Conservation (phyloP, 2,888 invertebrate genomes). For the Drepanosiphum platanoidis region DNA sequence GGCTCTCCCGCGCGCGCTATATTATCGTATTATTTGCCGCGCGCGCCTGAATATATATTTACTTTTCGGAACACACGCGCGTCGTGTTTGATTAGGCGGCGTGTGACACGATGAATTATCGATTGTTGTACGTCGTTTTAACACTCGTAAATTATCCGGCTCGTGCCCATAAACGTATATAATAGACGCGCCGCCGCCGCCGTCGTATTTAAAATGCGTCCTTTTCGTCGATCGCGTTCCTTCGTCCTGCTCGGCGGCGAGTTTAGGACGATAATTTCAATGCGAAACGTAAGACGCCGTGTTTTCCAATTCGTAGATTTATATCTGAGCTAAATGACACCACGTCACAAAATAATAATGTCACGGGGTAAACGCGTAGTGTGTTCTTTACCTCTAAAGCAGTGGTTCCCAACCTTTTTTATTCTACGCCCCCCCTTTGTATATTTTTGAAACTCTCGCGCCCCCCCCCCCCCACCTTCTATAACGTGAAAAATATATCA, state of each 20-base stretch:
- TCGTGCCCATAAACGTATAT: background rate
- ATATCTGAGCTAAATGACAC: background rate
- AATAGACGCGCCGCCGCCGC: background rate
- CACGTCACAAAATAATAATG: too few species aligned
- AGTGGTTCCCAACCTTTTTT: too few species aligned
- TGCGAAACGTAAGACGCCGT: too few species aligned
- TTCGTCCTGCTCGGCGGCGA: background rate
- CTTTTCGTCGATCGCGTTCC: background rate
- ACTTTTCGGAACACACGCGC: background rate
- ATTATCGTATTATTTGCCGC: background rate
- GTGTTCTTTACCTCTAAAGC: too few species aligned
- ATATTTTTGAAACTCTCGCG: too few species aligned
- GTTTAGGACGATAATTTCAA: too few species aligned
- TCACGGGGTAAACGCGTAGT: too few species aligned
- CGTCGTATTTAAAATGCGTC: background rate
- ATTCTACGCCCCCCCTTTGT: too few species aligned
- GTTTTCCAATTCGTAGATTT: too few species aligned
- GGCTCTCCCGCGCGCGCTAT: background rate
- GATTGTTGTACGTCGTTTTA: background rate
- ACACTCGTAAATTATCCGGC: background rate
- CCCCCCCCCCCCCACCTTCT: too few species aligned
- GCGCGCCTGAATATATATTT: background rate
- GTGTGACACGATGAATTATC: background rate
- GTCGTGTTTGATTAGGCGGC: background rate
- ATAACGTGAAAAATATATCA: too few species aligned